Evolutionary conservation across 2,888 invertebrate species (phyloP).

Genomic region (Carabus problematicus): DNA sequence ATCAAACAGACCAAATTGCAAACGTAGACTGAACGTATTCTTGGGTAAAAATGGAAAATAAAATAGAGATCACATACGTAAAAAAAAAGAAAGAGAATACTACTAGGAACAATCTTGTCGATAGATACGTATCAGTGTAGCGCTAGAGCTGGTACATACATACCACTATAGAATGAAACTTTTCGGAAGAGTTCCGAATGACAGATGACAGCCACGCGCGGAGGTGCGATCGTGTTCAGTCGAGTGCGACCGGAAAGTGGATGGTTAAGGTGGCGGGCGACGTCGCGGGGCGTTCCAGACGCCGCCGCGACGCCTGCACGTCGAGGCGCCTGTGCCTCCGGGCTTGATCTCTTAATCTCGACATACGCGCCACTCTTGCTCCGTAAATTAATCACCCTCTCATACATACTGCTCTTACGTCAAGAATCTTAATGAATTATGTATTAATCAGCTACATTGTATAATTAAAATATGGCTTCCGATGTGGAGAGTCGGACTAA

Average conservation of each 20-base stretch:
- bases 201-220: conserved; percentile 39
- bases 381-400: conserved; percentile 59
- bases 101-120: background rate
- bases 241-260: conserved; percentile 43
- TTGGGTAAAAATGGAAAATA: background rate
- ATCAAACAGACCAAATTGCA: conserved; percentile 29
- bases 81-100: too few species aligned
- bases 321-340: conserved; percentile 10
- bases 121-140: conserved; percentile 15
- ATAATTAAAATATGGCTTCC: conserved; percentile 34
- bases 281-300: conserved; percentile 48
- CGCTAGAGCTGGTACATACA: too few species aligned
- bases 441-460: conserved; percentile 43
- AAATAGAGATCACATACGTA: too few species aligned
- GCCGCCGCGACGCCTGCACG: conserved; percentile 56
- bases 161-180: too few species aligned
- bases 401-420: conserved; percentile 44
- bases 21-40: conserved; percentile 15
- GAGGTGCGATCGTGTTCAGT: conserved; percentile 36
- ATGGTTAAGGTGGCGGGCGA: conserved; percentile 51
- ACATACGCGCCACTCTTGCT: conserved; percentile 54
- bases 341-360: conserved; percentile 59
- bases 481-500: too few species aligned
- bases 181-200: conserved; percentile 31
- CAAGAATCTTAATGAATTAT: conserved; percentile 42